phyloP scores from a whole-genome alignment of 2,797 vertebrate species.

The Sebastes glaucus region DNA sequence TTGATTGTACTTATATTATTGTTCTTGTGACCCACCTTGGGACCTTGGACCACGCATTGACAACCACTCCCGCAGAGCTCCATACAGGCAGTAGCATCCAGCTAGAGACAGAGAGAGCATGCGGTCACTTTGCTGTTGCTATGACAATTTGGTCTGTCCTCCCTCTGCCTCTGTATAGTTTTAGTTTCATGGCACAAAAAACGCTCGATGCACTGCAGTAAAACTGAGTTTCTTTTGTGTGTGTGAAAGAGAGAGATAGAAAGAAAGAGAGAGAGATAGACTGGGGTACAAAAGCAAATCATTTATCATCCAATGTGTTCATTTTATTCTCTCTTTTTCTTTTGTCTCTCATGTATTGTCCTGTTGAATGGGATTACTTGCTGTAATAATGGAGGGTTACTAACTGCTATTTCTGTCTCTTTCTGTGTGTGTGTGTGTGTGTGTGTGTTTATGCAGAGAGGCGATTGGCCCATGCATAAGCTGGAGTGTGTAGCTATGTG shows the following conservation, averaged over 20 bases:
- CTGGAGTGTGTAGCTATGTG: conserved; percentile 95
- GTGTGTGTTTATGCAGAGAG: conserved; percentile 80
- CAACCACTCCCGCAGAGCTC: background rate
- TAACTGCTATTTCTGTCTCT: background rate
- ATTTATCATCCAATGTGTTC: background rate
- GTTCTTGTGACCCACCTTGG: background rate
- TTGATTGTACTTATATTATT: background rate
- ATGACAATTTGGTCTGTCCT: conserved; percentile 29
- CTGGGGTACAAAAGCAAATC: background rate
- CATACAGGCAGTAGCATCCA: background rate
- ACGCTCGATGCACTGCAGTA: conserved; percentile 3
- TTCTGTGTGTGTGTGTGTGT: background rate
- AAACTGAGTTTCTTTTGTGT: background rate
- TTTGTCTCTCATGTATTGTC: background rate
- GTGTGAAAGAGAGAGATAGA: background rate
- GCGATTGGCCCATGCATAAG: conserved; percentile 97
- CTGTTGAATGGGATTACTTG: background rate
- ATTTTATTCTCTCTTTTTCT: background rate
- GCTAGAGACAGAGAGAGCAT: background rate
- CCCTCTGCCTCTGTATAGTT: conserved; percentile 23
- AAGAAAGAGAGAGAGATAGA: background rate
- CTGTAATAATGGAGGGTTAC: background rate
- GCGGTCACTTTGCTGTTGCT: conserved; percentile 14
- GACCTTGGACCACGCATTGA: background rate
- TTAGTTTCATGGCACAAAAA: conserved; percentile 25